A percentile compares a stretch with the other conserved stretches of the same genome.
These are phyloP conservation scores for Diarsia mendica DNA, from an alignment of 2,888 invertebrate genomes.

Conservation along the genomic window DNA sequence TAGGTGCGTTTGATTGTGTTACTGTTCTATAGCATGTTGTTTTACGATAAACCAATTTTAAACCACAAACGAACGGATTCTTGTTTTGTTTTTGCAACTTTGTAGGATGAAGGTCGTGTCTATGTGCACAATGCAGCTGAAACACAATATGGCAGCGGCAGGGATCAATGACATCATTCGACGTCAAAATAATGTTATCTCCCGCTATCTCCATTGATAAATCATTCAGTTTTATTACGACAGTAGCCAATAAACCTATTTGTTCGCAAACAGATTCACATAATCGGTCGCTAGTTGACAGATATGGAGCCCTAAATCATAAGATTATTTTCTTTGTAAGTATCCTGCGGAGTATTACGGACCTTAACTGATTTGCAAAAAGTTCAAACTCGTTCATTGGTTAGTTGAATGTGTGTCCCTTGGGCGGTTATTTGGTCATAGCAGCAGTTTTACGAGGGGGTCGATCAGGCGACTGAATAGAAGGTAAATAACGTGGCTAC, in stretches of 20 bases:
- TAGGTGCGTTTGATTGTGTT: slow-evolving; percentile 26
- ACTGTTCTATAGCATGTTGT: slow-evolving; percentile 14
- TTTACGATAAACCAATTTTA: slow-evolving; percentile 42
- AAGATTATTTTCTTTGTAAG: slow-evolving; percentile 82
- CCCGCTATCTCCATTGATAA: slow-evolving; percentile 74
- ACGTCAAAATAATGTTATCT: slow-evolving; percentile 72
- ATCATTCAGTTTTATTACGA: slow-evolving; percentile 84
- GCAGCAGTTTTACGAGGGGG: slow-evolving; percentile 79
- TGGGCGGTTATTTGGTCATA: slow-evolving; percentile 74
- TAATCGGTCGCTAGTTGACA: slow-evolving; percentile 83
- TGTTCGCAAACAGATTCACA: slow-evolving; percentile 85
- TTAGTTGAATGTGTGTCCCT: slow-evolving; percentile 65
- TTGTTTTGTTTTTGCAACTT: slow-evolving; percentile 59
- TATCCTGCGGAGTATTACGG: slow-evolving; percentile 53
- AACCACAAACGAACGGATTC: slow-evolving; percentile 42
- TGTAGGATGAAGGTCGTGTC: slow-evolving; percentile 38
- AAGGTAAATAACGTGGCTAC: slow-evolving; percentile 70
- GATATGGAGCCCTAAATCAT: slow-evolving; percentile 86
- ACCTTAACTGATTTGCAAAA: slow-evolving; percentile 62
- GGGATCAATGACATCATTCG: slow-evolving; percentile 73
- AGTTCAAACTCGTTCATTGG: slow-evolving; percentile 52
- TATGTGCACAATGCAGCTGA: slow-evolving; percentile 53
- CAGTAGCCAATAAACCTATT: slow-evolving; percentile 88
- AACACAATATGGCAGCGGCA: slow-evolving; percentile 64
- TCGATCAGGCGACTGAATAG: slow-evolving; percentile 76